Conservation (phyloP, 2,113 vertebrate species). For the Chloropsis hardwickii region DNA sequence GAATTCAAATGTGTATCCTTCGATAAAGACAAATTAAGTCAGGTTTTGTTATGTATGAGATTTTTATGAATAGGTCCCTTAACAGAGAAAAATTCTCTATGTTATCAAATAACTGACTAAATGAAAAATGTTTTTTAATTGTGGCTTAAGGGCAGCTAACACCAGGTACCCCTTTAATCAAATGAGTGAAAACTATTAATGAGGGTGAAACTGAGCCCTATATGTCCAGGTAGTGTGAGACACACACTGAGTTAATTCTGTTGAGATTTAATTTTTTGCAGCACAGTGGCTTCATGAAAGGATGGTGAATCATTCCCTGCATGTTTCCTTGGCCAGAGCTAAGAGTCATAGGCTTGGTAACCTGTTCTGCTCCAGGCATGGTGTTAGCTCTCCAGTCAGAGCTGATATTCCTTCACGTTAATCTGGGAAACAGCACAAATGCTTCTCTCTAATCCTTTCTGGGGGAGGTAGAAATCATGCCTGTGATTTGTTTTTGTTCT, state of each 20-base stretch:
- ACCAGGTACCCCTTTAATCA: neutral
- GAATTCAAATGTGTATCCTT: neutral
- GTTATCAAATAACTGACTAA: neutral
- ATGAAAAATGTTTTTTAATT: neutral
- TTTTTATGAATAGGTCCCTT: neutral
- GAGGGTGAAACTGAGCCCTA: neutral
- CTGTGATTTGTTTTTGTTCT: neutral
- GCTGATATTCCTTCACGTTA: accelerated
- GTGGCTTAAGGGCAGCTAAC: neutral
- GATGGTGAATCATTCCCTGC: neutral
- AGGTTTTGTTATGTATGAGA: neutral
- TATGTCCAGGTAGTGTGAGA: neutral
- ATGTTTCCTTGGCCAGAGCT: neutral
- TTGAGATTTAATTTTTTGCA: neutral
- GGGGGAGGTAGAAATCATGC: neutral
- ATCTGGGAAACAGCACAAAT: neutral
- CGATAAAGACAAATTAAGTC: neutral
- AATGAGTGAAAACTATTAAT: neutral
- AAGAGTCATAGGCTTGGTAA: neutral
- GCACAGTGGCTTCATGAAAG: neutral
- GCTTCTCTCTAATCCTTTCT: neutral
- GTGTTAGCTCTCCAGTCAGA: neutral
- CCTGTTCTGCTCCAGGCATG: neutral
- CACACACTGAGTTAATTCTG: neutral
- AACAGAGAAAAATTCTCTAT: neutral